A percentile compares a stretch with the other conserved stretches of the same genome.
Evolutionary conservation across 2,797 vertebrate genomes (phyloP).

Genomic region (Galagoides demidoff): DNA sequence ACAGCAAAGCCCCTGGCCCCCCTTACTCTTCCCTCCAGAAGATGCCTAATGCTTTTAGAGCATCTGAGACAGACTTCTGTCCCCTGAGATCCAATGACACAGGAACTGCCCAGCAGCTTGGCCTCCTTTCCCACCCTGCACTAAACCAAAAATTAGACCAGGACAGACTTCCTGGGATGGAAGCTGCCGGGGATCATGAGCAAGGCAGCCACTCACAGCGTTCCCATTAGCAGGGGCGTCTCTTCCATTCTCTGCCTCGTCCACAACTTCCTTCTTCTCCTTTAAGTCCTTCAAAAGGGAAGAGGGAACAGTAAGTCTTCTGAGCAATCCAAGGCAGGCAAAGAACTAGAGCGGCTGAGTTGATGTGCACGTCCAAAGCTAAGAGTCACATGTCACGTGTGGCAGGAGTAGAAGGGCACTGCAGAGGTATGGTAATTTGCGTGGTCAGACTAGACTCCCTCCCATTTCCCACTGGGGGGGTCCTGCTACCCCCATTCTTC

Average conservation of each 20-base stretch:
- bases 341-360: background rate
- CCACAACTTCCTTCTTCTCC: constrained; percentile 94
- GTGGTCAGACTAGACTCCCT: background rate
- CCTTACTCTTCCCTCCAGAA: background rate
- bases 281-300: constrained; percentile 92
- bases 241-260: constrained; percentile 96
- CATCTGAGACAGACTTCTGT: background rate
- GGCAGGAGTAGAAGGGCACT: background rate
- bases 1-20: background rate
- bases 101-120: background rate
- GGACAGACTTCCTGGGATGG: background rate
- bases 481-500: background rate
- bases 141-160: background rate
- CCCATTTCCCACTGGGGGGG: background rate
- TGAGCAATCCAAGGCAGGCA: background rate
- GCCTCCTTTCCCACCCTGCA: accelerated
- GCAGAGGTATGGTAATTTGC: too few species aligned
- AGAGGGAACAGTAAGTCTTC: constrained; percentile 74
- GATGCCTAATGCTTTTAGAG: too few species aligned
- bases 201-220: constrained; percentile 88
- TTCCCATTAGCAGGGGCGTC: constrained; percentile 95
- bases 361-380: background rate
- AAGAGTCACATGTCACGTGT: background rate
- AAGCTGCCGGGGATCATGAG: background rate
- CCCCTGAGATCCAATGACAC: too few species aligned